A percentile compares a stretch with the other conserved stretches of the same genome.
Conservation (phyloP, 2,113 vertebrate species). For the Salvelinus sp. region DNA sequence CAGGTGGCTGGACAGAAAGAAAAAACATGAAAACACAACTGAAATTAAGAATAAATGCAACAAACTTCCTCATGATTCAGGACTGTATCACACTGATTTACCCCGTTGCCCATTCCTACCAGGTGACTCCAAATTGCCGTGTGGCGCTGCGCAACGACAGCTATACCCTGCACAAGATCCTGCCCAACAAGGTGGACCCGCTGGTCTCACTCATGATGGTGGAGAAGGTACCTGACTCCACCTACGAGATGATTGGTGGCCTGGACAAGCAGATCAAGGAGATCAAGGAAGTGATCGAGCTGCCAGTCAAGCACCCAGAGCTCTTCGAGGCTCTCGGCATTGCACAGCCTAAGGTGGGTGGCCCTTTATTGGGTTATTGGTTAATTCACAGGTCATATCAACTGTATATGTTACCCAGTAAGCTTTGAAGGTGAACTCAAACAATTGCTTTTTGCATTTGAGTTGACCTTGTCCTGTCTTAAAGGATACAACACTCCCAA, state of each 20-base stretch:
- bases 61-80: neutral
- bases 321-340: conserved; percentile 97
- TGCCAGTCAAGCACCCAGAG: conserved; percentile 96
- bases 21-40: no score
- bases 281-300: conserved; percentile 97
- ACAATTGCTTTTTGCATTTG: no score
- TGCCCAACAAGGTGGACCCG: conserved; percentile 97
- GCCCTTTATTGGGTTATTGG: neutral
- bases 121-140: conserved; percentile 97
- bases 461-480: no score
- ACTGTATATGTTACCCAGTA: no score
- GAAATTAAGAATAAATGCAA: no score
- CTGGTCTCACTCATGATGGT: conserved; percentile 99
- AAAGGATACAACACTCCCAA: no score
- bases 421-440: no score
- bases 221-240: conserved; percentile 97
- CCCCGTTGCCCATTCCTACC: neutral
- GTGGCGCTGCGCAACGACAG: conserved; percentile 96
- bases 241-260: conserved; percentile 98
- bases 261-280: conserved; percentile 99
- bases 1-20: no score
- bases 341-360: conserved; percentile 89
- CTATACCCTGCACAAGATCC: conserved; percentile 97
- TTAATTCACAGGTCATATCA: no score
- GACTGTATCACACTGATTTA: neutral